These are phyloP conservation scores for Enteromius treurensis DNA, from an alignment of 2,797 vertebrate genomes.

Conservation along the genomic window DNA sequence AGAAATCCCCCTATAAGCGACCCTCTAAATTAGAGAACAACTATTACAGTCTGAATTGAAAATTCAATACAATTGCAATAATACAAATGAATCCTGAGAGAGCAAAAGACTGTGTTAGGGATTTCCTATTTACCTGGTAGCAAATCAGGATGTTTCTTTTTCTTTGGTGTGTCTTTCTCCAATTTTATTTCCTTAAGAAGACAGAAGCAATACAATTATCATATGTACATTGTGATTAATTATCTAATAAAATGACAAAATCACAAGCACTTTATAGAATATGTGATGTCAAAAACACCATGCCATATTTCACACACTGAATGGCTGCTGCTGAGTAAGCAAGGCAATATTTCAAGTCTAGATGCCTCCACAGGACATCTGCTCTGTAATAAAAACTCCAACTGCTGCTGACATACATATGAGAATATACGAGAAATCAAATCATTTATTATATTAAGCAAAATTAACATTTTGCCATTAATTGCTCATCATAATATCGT, in stretches of 20 bases:
- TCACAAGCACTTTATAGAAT: not conserved
- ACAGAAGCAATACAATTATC: not conserved
- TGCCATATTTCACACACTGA: conserved; percentile 10
- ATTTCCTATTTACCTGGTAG: conserved; percentile 77
- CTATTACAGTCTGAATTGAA: not conserved
- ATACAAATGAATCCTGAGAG: not conserved
- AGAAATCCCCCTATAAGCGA: not conserved
- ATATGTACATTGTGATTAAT: not conserved
- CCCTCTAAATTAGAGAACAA: not conserved
- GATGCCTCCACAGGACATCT: not conserved
- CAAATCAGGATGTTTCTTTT: conserved; percentile 77
- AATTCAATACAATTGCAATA: not conserved
- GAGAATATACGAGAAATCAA: not conserved
- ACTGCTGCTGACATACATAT: not conserved
- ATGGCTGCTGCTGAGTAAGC: not conserved
- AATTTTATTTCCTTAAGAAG: conserved; percentile 80
- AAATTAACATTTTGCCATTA: not conserved
- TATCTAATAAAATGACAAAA: not conserved
- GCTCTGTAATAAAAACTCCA: not conserved
- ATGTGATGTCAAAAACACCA: conserved; percentile 1
- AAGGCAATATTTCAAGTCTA: not conserved
- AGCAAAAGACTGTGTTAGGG: not conserved
- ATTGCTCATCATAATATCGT: not conserved
- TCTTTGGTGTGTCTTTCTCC: conserved; percentile 74
- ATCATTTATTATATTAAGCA: not conserved